These are phyloP conservation scores for Mesorhabditis belari DNA, from an alignment of 2,888 invertebrate genomes.

Conservation along the genomic window DNA sequence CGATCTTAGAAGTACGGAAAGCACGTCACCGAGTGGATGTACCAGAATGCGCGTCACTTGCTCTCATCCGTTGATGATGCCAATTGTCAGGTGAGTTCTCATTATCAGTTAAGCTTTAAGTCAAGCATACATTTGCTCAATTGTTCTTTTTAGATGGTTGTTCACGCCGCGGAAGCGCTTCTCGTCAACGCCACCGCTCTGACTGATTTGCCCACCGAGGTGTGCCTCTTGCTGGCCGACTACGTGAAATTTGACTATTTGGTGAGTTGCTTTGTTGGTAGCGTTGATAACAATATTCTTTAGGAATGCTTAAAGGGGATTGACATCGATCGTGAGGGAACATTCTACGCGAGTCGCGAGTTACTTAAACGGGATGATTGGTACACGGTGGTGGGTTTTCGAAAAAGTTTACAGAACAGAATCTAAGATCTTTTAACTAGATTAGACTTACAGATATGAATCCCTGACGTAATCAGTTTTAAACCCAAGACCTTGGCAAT, in stretches of 20 bases:
- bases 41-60: neutral
- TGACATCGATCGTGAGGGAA: neutral
- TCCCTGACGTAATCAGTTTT: too few relatives aligned
- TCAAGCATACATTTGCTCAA: too few relatives aligned
- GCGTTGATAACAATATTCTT: too few relatives aligned
- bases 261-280: neutral
- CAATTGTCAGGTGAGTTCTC: neutral
- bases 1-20: neutral
- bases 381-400: neutral
- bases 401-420: too few relatives aligned
- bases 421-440: too few relatives aligned
- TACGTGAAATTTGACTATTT: neutral
- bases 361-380: neutral
- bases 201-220: neutral
- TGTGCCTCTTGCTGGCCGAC: neutral
- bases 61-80: neutral
- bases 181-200: neutral
- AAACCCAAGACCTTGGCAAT: too few relatives aligned
- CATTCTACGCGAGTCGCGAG: neutral
- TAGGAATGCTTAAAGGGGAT: neutral
- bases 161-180: neutral
- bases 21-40: neutral
- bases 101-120: neutral
- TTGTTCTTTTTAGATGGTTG: neutral
- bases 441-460: too few relatives aligned